A percentile compares a stretch with the other conserved stretches of the same genome.
Evolutionary conservation across 2,797 vertebrate species (phyloP).

Genomic region (Sternotherus odoratus): DNA sequence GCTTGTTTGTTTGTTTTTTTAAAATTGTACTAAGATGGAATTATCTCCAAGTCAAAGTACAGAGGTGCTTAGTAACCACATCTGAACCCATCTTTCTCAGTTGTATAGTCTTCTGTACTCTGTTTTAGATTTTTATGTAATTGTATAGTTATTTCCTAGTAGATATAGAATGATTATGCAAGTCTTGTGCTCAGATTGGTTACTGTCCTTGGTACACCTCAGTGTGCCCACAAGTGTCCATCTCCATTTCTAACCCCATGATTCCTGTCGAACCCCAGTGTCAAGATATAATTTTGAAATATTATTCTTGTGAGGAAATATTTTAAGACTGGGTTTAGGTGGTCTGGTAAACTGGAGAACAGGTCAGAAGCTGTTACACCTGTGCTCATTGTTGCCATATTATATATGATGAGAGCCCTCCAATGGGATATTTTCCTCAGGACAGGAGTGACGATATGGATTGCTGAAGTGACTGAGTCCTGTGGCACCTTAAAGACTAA

Average conservation of each 20-base stretch:
- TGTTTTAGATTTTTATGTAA: not conserved
- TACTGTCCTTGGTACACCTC: not conserved
- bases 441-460: not conserved
- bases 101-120: not conserved
- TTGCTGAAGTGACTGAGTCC: too few relatives aligned
- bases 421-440: not conserved
- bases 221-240: not conserved
- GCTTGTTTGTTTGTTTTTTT: too few relatives aligned
- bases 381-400: not conserved
- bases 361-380: not conserved
- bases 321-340: not conserved
- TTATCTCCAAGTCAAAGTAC: not conserved
- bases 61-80: not conserved
- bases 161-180: not conserved
- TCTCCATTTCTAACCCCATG: not conserved
- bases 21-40: not conserved
- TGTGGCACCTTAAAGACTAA: too few relatives aligned
- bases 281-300: not conserved
- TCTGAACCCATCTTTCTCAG: rapidly evolving
- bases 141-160: not conserved
- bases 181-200: not conserved
- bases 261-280: not conserved
- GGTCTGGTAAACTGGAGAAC: not conserved
- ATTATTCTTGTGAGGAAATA: rapidly evolving
- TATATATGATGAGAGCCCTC: not conserved